These are phyloP conservation scores for Melangyna quadrimaculata DNA, from an alignment of 2,888 invertebrate species.

Conservation along the genomic window DNA sequence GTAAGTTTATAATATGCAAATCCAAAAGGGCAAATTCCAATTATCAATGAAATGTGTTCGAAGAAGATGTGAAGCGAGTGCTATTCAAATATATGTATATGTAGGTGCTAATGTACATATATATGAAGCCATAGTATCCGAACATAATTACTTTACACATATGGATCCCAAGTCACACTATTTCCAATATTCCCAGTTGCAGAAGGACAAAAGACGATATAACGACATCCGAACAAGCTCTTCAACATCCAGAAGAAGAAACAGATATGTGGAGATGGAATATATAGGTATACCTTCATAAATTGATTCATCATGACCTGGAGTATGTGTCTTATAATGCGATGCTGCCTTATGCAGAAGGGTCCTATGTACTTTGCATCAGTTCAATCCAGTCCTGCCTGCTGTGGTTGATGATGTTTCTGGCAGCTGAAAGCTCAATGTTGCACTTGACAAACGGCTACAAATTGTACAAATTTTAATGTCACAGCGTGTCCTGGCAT, in stretches of 20 bases:
- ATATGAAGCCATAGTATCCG: slow-evolving; percentile 37
- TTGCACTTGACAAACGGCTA: slow-evolving; percentile 75
- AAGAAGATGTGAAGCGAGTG: slow-evolving; percentile 54
- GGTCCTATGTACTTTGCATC: too few species aligned
- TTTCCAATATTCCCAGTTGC: slow-evolving; percentile 64
- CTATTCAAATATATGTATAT: slow-evolving; percentile 52
- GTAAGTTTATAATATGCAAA: slow-evolving; percentile 66
- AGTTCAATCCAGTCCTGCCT: too few species aligned
- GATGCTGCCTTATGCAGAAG: not conserved
- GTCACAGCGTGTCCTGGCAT: slow-evolving; percentile 72
- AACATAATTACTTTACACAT: slow-evolving; percentile 65
- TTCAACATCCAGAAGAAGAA: slow-evolving; percentile 37
- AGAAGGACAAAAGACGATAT: slow-evolving; percentile 59
- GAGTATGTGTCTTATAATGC: slow-evolving; percentile 16
- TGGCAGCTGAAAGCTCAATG: slow-evolving; percentile 68
- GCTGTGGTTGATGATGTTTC: slow-evolving; percentile 57
- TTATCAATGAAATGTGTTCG: slow-evolving; percentile 70
- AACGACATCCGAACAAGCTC: slow-evolving; percentile 67
- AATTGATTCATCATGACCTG: slow-evolving; percentile 67
- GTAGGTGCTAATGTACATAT: slow-evolving; percentile 14
- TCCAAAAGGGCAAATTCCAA: slow-evolving; percentile 66
- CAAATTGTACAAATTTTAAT: slow-evolving; percentile 77
- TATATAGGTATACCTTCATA: slow-evolving; percentile 53
- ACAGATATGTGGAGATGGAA: slow-evolving; percentile 48
- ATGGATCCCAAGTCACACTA: slow-evolving; percentile 68